Percentiles rank a stretch among this genome's conserved stretches.
Evolutionary conservation across 2,113 vertebrate species (phyloP).

Genomic region (Indri indri): DNA sequence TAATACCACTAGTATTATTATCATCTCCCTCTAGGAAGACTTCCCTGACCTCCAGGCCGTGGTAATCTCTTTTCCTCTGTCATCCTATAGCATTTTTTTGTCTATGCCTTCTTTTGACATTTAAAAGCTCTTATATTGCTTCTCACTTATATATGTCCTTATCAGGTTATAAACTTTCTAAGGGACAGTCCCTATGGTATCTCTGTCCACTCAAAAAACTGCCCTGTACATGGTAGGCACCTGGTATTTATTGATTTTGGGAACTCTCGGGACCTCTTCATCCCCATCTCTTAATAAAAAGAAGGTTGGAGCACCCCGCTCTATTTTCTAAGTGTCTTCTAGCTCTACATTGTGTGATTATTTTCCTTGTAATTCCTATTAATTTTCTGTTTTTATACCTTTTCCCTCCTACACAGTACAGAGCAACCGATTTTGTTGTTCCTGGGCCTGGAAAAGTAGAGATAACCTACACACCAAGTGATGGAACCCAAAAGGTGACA

Average conservation of each 20-base stretch:
- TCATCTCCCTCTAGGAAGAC: neutral
- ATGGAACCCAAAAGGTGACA: constrained; percentile 87
- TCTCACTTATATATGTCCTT: neutral
- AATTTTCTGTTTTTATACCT: neutral
- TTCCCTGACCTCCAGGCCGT: neutral
- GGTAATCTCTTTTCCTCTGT: neutral
- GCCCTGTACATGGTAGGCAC: neutral
- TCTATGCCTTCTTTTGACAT: neutral
- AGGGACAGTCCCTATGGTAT: neutral
- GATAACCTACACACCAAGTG: constrained; percentile 92
- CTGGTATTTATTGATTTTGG: neutral
- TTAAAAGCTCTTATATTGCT: neutral
- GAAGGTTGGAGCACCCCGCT: neutral
- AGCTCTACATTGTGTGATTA: neutral
- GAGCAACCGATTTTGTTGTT: constrained; percentile 98
- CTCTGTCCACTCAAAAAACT: neutral
- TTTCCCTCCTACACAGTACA: constrained; percentile 87
- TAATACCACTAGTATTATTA: neutral
- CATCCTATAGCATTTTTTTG: neutral
- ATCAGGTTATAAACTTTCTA: neutral
- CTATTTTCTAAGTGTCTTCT: neutral
- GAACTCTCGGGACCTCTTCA: neutral
- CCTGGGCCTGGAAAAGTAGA: constrained; percentile 95
- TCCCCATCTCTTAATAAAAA: neutral
- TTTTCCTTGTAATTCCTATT: neutral